These are phyloP conservation scores for Aphyosemion australe DNA, from an alignment of 2,113 vertebrate genomes.

Conservation along the genomic window DNA sequence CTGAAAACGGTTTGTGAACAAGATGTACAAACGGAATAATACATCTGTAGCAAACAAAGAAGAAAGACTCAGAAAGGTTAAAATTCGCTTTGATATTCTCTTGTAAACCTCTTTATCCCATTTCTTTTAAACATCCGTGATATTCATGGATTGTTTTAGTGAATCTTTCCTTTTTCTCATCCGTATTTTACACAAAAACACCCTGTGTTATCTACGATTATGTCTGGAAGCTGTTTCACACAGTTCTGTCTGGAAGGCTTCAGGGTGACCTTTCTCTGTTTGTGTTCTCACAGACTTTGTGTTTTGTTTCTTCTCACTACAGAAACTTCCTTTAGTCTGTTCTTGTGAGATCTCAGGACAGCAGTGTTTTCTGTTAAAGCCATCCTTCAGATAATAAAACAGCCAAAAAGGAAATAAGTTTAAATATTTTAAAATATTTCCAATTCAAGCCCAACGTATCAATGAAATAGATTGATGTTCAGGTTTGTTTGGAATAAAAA, in stretches of 20 bases:
- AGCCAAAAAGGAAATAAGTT: too few species aligned
- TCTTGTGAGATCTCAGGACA: too few species aligned
- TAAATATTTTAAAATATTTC: too few species aligned
- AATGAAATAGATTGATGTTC: too few species aligned
- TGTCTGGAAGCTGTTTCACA: too few species aligned
- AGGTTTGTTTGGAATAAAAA: too few species aligned
- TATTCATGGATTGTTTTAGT: not conserved
- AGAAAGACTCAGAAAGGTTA: not conserved
- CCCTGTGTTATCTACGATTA: not conserved
- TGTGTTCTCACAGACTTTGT: not conserved
- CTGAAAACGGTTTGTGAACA: constrained; percentile 8
- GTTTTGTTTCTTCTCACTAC: not conserved
- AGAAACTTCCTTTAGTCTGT: too few species aligned
- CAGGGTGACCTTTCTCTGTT: not conserved
- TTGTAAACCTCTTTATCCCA: too few species aligned
- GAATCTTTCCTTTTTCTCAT: not conserved
- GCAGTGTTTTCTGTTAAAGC: too few species aligned
- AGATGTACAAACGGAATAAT: constrained; percentile 18
- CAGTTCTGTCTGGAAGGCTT: not conserved
- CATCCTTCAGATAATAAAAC: too few species aligned
- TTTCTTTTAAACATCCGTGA: not conserved
- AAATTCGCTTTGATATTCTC: not conserved
- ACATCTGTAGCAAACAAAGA: not conserved
- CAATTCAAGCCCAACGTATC: too few species aligned
- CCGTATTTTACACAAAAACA: too few species aligned